Percentiles rank a stretch among this genome's conserved stretches.
These are phyloP conservation scores for Fundulus diaphanus DNA, from an alignment of 2,797 vertebrate species.

Conservation along the genomic window DNA sequence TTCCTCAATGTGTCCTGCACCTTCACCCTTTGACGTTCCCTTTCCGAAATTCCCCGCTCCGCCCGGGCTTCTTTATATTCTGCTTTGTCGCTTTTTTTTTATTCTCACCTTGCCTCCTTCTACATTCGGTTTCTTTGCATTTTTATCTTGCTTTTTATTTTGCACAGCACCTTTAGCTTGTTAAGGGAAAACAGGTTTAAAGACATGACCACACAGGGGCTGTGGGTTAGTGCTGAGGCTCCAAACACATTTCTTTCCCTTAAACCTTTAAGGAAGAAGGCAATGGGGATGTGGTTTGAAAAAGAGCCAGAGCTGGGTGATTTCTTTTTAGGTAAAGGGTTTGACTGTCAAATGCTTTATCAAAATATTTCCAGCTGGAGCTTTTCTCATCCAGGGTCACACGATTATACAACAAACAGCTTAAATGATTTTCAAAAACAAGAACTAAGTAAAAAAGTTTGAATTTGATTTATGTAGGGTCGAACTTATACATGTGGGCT, in stretches of 20 bases:
- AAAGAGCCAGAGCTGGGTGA: too few species aligned
- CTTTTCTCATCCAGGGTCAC: background rate
- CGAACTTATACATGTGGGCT: too few species aligned
- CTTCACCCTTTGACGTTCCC: slow-evolving; percentile 44
- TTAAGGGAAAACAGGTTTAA: too few species aligned
- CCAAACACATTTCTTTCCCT: too few species aligned
- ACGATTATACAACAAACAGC: background rate
- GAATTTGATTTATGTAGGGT: too few species aligned
- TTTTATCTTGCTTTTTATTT: background rate
- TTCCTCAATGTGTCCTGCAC: slow-evolving; percentile 38
- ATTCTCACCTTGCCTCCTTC: background rate
- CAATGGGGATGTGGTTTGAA: too few species aligned
- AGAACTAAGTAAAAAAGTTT: too few species aligned
- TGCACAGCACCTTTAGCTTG: too few species aligned
- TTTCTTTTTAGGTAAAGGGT: background rate
- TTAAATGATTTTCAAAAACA: background rate
- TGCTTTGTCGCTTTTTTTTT: slow-evolving; percentile 21
- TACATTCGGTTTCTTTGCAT: background rate
- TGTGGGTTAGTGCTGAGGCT: too few species aligned
- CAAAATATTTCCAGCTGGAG: background rate
- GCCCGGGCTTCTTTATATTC: slow-evolving; percentile 24
- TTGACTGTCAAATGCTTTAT: background rate
- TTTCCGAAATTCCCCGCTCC: slow-evolving; percentile 28
- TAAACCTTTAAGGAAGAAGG: too few species aligned
- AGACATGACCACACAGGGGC: too few species aligned